Conservation (phyloP, 2,113 vertebrate species). For the Myotis davidii region DNA sequence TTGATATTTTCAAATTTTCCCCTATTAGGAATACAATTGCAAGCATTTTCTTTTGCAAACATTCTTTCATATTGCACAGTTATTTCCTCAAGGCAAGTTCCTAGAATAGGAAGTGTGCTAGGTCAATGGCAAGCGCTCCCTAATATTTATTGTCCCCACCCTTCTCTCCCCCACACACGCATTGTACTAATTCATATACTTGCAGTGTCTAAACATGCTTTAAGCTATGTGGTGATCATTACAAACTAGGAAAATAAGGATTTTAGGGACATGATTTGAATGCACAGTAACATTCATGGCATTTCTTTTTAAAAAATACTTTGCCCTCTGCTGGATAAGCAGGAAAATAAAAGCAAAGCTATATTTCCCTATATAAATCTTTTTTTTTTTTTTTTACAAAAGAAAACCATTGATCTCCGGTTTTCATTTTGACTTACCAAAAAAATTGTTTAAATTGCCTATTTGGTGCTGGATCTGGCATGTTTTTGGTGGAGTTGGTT, state of each 20-base stretch:
- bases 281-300: slow-evolving; percentile 33
- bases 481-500: background rate
- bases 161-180: too few species aligned
- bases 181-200: background rate
- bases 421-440: background rate
- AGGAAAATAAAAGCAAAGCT: slow-evolving; percentile 46
- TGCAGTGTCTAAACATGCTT: background rate
- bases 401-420: slow-evolving; percentile 3
- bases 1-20: background rate
- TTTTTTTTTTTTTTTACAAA: background rate
- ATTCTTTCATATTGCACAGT: background rate
- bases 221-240: slow-evolving; percentile 13
- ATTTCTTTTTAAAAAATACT: slow-evolving; percentile 33
- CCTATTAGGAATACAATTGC: background rate
- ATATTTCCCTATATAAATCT: background rate
- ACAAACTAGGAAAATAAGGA: slow-evolving; percentile 40
- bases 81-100: slow-evolving; percentile 13
- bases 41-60: background rate
- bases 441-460: slow-evolving; percentile 30
- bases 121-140: background rate
- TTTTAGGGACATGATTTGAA: slow-evolving; percentile 41
- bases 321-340: slow-evolving; percentile 27
- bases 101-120: background rate
- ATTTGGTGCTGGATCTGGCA: background rate
- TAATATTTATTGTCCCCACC: background rate